Conservation (phyloP, 2,888 invertebrate species). For the Hypsopygia costalis region DNA sequence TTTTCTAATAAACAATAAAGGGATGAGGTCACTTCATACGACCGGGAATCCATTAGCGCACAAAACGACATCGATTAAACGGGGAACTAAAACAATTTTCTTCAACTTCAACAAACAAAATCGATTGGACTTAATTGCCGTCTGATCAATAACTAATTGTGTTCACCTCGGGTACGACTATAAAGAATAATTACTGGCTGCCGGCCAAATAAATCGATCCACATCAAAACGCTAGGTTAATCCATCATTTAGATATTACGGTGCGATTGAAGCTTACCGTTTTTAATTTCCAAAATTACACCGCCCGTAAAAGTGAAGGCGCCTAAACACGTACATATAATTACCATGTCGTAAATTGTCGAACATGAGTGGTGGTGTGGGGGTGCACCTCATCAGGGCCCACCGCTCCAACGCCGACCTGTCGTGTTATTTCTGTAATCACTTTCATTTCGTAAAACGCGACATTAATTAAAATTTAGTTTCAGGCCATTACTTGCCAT, state of each 20-base stretch:
- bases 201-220: conserved; percentile 78
- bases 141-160: conserved; percentile 80
- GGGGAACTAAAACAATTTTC: conserved; percentile 77
- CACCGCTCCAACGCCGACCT: conserved; percentile 53
- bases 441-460: conserved; percentile 78
- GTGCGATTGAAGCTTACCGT: conserved; percentile 74
- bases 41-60: conserved; percentile 67
- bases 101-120: conserved; percentile 79
- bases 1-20: conserved; percentile 56
- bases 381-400: conserved; percentile 28
- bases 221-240: conserved; percentile 77
- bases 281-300: conserved; percentile 80
- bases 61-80: conserved; percentile 70
- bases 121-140: conserved; percentile 77
- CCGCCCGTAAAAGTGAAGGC: conserved; percentile 50
- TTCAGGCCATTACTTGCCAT: conserved; percentile 77
- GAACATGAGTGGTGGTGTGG: conserved; percentile 54
- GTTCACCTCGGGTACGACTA: conserved; percentile 75
- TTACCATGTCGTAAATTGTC: conserved; percentile 73
- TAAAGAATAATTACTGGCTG: conserved; percentile 79
- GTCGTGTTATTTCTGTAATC: conserved; percentile 78
- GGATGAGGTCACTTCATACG: conserved; percentile 53
- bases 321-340: conserved; percentile 70
- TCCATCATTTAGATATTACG: conserved; percentile 79
- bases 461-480: conserved; percentile 82